Conservation (phyloP, 2,797 vertebrate genomes). For the Pantherophis vulpinus region DNA sequence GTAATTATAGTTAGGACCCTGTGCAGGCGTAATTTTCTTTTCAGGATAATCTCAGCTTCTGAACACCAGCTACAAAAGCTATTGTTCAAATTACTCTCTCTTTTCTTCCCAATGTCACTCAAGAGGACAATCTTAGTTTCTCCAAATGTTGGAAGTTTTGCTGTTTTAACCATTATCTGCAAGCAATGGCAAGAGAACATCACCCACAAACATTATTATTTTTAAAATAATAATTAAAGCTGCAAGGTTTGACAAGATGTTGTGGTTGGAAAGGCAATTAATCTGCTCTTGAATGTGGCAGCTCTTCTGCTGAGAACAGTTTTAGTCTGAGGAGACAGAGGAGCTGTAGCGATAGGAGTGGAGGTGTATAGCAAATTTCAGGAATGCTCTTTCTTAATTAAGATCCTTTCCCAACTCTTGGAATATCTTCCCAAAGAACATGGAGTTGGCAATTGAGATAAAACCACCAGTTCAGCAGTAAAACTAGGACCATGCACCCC, state of each 20-base stretch:
- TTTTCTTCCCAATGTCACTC: not conserved
- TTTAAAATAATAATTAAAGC: not conserved
- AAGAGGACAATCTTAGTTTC: not conserved
- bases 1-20: not conserved
- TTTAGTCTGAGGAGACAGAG: not conserved
- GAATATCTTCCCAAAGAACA: not conserved
- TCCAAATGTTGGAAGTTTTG: not conserved
- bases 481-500: no score
- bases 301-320: not conserved
- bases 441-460: not conserved
- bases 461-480: not conserved
- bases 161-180: not conserved
- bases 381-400: not conserved
- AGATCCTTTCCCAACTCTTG: not conserved
- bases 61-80: not conserved
- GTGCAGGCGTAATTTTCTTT: not conserved
- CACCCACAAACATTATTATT: not conserved
- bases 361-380: not conserved
- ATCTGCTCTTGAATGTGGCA: not conserved
- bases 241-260: not conserved
- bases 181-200: not conserved
- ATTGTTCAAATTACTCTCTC: not conserved
- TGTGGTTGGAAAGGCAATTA: not conserved
- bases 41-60: not conserved
- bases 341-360: not conserved